Evolutionary conservation across 2,888 invertebrate species (phyloP).

Genomic region (Homarus gammarus): DNA sequence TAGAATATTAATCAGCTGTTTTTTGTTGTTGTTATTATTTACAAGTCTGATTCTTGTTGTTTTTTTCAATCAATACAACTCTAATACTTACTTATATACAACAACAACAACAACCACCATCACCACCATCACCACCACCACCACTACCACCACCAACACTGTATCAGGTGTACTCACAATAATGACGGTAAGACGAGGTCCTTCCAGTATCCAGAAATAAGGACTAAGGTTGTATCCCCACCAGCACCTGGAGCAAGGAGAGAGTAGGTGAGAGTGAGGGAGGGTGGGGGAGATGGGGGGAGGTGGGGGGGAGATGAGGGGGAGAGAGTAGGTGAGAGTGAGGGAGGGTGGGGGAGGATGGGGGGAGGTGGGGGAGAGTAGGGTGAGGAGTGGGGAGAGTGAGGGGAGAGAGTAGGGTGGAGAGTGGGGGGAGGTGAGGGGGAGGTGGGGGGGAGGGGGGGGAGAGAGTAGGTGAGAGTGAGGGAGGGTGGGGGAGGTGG

Average conservation of each 20-base stretch:
- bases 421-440: not conserved
- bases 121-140: too few relatives aligned
- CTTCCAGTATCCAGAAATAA: conserved; percentile 81
- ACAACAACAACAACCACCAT: too few relatives aligned
- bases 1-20: too few relatives aligned
- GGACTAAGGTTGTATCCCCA: conserved; percentile 79
- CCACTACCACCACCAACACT: too few relatives aligned
- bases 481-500: not conserved
- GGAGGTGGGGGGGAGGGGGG: not conserved
- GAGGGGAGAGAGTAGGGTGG: not conserved
- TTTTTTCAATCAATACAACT: too few relatives aligned
- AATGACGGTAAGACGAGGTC: conserved; percentile 80
- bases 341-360: not conserved
- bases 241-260: conserved; percentile 77
- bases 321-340: not conserved
- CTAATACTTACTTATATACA: too few relatives aligned
- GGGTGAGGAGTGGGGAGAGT: not conserved
- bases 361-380: not conserved
- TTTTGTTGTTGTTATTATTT: too few relatives aligned
- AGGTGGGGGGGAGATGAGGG: too few relatives aligned
- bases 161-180: conserved; percentile 78
- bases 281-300: not conserved
- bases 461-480: not conserved
- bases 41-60: too few relatives aligned
- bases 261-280: not conserved